phyloP scores from a whole-genome alignment of 2,113 vertebrate species.

The Boleophthalmus pectinirostris region DNA sequence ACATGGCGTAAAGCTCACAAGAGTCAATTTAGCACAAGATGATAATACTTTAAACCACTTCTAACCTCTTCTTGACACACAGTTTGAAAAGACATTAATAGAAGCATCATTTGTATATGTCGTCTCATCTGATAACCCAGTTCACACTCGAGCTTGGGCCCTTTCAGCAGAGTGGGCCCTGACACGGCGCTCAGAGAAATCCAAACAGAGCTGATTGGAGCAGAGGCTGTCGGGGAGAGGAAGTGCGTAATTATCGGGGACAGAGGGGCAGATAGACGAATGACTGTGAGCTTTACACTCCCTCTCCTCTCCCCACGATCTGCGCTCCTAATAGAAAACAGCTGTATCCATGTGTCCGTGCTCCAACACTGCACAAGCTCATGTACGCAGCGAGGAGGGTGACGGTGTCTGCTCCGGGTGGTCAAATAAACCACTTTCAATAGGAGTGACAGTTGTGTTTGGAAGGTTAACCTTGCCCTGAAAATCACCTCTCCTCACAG shows the following conservation, averaged over 20 bases:
- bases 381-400: slow-evolving; percentile 11
- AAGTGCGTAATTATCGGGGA: slow-evolving; percentile 68
- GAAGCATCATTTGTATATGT: neutral
- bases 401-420: slow-evolving; percentile 1
- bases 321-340: slow-evolving; percentile 70
- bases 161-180: neutral
- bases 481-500: neutral
- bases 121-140: neutral
- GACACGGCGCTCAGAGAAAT: slow-evolving; percentile 19
- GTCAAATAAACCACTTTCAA: neutral
- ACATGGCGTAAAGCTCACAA: too few relatives aligned
- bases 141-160: neutral
- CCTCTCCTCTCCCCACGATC: slow-evolving; percentile 68
- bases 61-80: neutral
- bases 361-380: slow-evolving; percentile 7
- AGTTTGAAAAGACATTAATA: neutral
- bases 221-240: slow-evolving; percentile 56
- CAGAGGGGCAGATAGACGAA: slow-evolving; percentile 65
- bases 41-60: too few relatives aligned
- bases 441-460: neutral
- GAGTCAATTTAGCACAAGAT: too few relatives aligned
- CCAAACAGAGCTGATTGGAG: slow-evolving; percentile 55
- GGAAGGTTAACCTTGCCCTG: neutral
- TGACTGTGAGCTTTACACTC: slow-evolving; percentile 71
- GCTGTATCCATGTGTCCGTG: slow-evolving; percentile 38